Evolutionary conservation across 2,113 vertebrate genomes (phyloP).

Genomic region (Neodontobutis hainanensis): DNA sequence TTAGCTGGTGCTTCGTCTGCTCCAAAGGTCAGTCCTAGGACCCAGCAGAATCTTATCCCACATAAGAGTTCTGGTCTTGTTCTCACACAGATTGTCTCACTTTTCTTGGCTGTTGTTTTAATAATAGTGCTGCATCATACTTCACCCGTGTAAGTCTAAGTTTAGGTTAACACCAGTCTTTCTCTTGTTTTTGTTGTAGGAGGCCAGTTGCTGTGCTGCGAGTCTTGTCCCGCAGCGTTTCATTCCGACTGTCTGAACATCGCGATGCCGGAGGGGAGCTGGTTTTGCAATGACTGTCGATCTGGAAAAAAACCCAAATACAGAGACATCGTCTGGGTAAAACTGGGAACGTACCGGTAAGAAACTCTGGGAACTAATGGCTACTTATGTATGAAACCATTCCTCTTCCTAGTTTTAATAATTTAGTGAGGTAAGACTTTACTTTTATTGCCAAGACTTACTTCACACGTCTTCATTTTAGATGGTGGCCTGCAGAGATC

Average conservation of each 20-base stretch:
- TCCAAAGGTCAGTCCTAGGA: constrained; percentile 86
- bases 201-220: constrained; percentile 93
- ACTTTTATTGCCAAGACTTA: background rate
- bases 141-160: background rate
- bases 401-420: background rate
- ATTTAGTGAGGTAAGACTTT: background rate
- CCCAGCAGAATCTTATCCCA: no score
- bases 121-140: no score
- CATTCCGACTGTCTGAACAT: constrained; percentile 97
- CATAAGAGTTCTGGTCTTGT: no score
- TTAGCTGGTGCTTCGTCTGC: constrained; percentile 99
- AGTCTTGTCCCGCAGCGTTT: constrained; percentile 96
- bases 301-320: constrained; percentile 94
- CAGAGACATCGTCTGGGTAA: constrained; percentile 98
- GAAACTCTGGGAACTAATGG: background rate
- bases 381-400: background rate
- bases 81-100: no score
- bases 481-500: constrained; percentile 99
- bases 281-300: constrained; percentile 98
- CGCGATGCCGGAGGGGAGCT: constrained; percentile 97
- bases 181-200: constrained; percentile 72
- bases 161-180: background rate
- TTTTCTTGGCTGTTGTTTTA: no score
- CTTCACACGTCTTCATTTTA: constrained; percentile 39
- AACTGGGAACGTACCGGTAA: constrained; percentile 96